Percentiles rank a stretch among this genome's conserved stretches.
These are phyloP conservation scores for Microchirus variegatus DNA, from an alignment of 2,797 vertebrate genomes.

Conservation along the genomic window DNA sequence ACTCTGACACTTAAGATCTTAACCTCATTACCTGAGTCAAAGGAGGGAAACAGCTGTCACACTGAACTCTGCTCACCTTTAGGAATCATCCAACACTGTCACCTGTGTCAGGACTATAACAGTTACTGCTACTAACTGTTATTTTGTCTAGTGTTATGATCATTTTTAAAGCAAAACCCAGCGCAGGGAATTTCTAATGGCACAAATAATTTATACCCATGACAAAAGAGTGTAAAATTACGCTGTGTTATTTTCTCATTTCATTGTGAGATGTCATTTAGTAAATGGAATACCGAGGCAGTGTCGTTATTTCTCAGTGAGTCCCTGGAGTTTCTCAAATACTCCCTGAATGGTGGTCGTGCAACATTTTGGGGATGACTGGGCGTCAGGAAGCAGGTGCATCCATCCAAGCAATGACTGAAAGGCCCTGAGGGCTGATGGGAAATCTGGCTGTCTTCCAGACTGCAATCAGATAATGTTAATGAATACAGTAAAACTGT, in stretches of 20 bases:
- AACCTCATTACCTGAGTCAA: slow-evolving; percentile 20
- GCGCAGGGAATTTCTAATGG: background rate
- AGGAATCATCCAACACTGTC: background rate
- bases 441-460: slow-evolving; percentile 57
- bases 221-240: background rate
- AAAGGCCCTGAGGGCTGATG: slow-evolving; percentile 52
- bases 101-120: background rate
- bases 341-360: slow-evolving; percentile 20
- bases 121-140: background rate
- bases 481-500: slow-evolving; percentile 48
- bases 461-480: slow-evolving; percentile 54
- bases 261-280: slow-evolving; percentile 29
- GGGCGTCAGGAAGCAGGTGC: slow-evolving; percentile 37
- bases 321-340: slow-evolving; percentile 7
- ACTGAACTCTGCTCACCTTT: slow-evolving; percentile 14
- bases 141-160: background rate
- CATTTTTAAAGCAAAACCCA: too few species aligned
- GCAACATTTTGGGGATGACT: slow-evolving; percentile 38
- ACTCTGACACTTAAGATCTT: background rate
- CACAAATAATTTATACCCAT: background rate
- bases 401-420: slow-evolving; percentile 39
- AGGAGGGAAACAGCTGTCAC: slow-evolving; percentile 25
- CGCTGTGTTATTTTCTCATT: background rate
- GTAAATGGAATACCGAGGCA: slow-evolving; percentile 25
- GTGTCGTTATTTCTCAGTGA: slow-evolving; percentile 3